Conservation (phyloP, 2,888 invertebrate genomes). For the Sympetrum striolatum region DNA sequence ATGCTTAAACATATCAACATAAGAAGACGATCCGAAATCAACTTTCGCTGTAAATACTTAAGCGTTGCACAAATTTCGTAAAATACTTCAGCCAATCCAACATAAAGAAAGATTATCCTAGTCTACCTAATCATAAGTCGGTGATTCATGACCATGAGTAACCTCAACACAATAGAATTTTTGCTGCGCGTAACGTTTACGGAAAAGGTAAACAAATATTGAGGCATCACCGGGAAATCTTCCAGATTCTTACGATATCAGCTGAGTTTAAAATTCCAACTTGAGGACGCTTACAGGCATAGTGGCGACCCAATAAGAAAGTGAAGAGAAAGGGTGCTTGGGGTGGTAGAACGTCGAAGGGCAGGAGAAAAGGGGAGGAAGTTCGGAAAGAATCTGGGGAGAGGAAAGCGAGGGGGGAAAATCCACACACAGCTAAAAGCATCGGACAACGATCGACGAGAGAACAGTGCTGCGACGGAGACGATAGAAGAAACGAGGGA, state of each 20-base stretch:
- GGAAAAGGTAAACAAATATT: background rate
- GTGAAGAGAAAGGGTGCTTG: background rate
- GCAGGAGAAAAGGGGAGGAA: background rate
- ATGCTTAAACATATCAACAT: too few relatives aligned
- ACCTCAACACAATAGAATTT: background rate
- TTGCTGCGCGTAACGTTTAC: background rate
- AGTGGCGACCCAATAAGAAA: background rate
- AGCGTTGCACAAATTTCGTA: too few relatives aligned
- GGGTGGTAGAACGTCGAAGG: background rate
- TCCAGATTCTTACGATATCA: background rate
- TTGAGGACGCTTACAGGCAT: background rate
- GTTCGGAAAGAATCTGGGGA: background rate
- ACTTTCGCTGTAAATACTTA: too few relatives aligned
- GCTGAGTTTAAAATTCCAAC: background rate
- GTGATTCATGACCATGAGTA: background rate
- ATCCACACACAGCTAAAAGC: background rate
- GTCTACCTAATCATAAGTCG: too few relatives aligned
- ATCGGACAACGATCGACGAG: background rate
- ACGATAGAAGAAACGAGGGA: background rate
- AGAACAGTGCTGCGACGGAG: background rate
- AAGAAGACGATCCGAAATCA: too few relatives aligned
- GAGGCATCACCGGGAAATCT: background rate
- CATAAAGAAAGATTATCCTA: too few relatives aligned
- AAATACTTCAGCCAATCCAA: too few relatives aligned
- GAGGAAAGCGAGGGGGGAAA: background rate